phyloP scores from a whole-genome alignment of 2,797 vertebrate genomes.

The Distichodus sexfasciatus region DNA sequence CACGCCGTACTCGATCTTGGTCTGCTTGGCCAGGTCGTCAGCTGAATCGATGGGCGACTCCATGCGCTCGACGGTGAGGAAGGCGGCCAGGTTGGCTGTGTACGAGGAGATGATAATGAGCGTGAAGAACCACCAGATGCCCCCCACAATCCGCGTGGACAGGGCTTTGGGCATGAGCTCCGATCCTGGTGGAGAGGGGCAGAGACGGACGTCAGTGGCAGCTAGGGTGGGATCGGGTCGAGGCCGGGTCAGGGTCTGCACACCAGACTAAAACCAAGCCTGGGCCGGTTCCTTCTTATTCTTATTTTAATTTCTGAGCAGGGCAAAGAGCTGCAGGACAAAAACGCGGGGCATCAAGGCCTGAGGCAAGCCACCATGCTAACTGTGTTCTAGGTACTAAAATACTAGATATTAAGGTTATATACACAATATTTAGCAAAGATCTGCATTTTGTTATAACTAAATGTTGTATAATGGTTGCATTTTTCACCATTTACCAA shows the following conservation, averaged over 20 bases:
- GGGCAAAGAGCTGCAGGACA: constrained; percentile 54
- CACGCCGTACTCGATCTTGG: constrained; percentile 96
- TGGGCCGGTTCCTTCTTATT: too few relatives aligned
- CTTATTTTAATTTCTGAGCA: too few relatives aligned
- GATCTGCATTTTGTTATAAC: constrained; percentile 15
- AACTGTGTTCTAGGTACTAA: constrained; percentile 31
- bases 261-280: too few relatives aligned
- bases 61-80: constrained; percentile 99
- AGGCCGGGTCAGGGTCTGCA: too few relatives aligned
- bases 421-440: not conserved
- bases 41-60: constrained; percentile 90
- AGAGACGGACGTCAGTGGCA: constrained; percentile 34
- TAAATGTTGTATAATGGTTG: too few relatives aligned
- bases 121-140: constrained; percentile 99
- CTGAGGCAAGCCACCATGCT: constrained; percentile 26
- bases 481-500: too few relatives aligned
- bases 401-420: not conserved
- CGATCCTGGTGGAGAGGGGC: constrained; percentile 85
- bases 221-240: too few relatives aligned
- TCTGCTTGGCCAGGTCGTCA: constrained; percentile 97
- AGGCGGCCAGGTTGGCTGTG: constrained; percentile 98
- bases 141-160: constrained; percentile 99
- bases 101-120: constrained; percentile 99
- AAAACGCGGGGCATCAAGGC: constrained; percentile 5
- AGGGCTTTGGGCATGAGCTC: constrained; percentile 99